phyloP scores from a whole-genome alignment of 2,888 invertebrate species.

The Ophion slaviceki region DNA sequence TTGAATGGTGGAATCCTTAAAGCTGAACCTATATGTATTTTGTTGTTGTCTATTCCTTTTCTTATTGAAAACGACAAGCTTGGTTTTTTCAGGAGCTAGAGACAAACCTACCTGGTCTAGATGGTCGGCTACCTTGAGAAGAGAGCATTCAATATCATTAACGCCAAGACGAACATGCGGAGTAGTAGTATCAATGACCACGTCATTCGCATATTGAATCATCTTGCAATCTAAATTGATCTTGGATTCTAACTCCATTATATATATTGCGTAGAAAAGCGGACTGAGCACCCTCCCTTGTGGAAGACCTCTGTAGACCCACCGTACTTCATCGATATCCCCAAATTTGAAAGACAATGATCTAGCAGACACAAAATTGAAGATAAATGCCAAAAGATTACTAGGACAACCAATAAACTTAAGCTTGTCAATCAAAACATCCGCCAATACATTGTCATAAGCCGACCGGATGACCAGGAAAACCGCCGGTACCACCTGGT shows the following conservation, averaged over 20 bases:
- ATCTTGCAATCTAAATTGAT: neutral
- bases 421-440: slow-evolving; percentile 7
- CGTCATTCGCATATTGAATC: slow-evolving; percentile 14
- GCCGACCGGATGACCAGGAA: slow-evolving; percentile 17
- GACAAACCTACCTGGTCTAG: neutral
- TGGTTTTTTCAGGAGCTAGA: slow-evolving; percentile 8
- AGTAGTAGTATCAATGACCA: neutral
- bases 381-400: slow-evolving; percentile 21
- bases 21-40: neutral
- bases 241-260: neutral
- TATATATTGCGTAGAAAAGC: slow-evolving; percentile 15
- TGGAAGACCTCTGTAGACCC: slow-evolving; percentile 1
- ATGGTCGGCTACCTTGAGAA: neutral
- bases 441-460: slow-evolving; percentile 15
- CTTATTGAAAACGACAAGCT: neutral
- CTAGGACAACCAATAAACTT: neutral
- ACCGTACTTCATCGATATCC: neutral
- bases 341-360: slow-evolving; percentile 6
- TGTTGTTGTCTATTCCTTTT: neutral
- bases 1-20: neutral
- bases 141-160: neutral
- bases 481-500: neutral
- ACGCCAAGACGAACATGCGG: neutral
- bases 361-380: slow-evolving; percentile 18
- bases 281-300: slow-evolving; percentile 15